Base-by-base conservation (phyloP, 2,113 vertebrate species). In the Zosterops hypoxanthus region DNA sequence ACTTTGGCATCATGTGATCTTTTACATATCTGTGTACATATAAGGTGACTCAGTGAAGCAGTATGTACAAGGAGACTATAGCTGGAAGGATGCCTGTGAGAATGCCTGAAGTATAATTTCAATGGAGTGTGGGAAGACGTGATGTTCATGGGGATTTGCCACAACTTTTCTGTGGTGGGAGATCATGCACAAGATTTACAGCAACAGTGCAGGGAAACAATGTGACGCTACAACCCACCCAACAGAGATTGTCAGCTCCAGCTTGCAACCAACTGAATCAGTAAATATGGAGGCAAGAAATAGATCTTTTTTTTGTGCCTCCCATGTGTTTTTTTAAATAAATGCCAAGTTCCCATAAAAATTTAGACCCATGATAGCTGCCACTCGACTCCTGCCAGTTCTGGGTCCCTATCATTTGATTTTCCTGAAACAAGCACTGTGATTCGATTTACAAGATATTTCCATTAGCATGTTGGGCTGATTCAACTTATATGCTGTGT, bases 361-460 rank as follows among this genome's bases (percentile, higher is more conserved):
- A 88, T 75, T 46, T 53, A 81, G 52, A 75, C 26, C 71, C 31
- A 49, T 4, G 26, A 7, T 84, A 83, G 46, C 56, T 7, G 31
- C 82, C 22, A 16, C 55, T 82, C 6, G 5, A 42, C 16, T 89
- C 41, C 53, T 42, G 53, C 64, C 61, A 72, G 26, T 95, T 86
- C 72, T 89, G 73, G 46, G 68, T 93, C 42, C 61, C 82, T 60
- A 19, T 90, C 25, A 46, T 92, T 94, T 96, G 85, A 85, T 90
- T 94, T 92, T 92, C 53, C 70, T 65, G 73, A 92, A 88, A 70
- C 83, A 63, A 78, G 88, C 77, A 87, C 59, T 14, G 6, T 95
- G 92, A 95, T 70, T 95, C 68, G 89, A 82, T 90, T 86, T 8
- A 36, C 60, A 47, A 78, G 92, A 80, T 64, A 92, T 86, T 91